These are phyloP conservation scores for Abrostola triplasia DNA, from an alignment of 2,888 invertebrate species.

Conservation along the genomic window DNA sequence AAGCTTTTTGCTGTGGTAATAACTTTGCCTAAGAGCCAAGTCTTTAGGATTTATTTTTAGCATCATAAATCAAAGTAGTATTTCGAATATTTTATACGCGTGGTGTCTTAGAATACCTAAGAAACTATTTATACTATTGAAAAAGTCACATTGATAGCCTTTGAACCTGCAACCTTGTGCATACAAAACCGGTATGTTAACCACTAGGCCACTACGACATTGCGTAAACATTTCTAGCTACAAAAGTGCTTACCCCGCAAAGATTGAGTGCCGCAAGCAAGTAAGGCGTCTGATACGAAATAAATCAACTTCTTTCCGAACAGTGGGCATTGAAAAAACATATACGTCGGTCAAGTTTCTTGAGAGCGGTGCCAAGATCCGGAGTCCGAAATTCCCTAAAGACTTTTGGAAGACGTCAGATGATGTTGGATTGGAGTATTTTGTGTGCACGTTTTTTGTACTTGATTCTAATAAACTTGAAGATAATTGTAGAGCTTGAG, in stretches of 20 bases:
- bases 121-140: too few relatives aligned
- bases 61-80: too few relatives aligned
- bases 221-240: not conserved
- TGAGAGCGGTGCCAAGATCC: slow-evolving; percentile 35
- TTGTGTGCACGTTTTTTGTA: not conserved
- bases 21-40: not conserved
- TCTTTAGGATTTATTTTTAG: not conserved
- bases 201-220: too few relatives aligned
- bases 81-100: too few relatives aligned
- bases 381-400: slow-evolving; percentile 26
- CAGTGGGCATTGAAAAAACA: slow-evolving; percentile 19
- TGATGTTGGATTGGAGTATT: slow-evolving; percentile 21
- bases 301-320: slow-evolving; percentile 45
- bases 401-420: slow-evolving; percentile 14
- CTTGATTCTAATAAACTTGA: not conserved
- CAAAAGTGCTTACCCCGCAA: not conserved
- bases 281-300: slow-evolving; percentile 32
- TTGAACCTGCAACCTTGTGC: too few relatives aligned
- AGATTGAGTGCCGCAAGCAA: slow-evolving; percentile 1
- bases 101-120: too few relatives aligned
- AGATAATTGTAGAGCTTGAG: too few relatives aligned
- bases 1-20: not conserved
- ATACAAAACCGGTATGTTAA: too few relatives aligned
- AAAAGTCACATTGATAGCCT: too few relatives aligned
- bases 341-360: slow-evolving; percentile 32